Base-by-base conservation (phyloP, 2,888 invertebrate species). In the Lithosia quadra region DNA sequence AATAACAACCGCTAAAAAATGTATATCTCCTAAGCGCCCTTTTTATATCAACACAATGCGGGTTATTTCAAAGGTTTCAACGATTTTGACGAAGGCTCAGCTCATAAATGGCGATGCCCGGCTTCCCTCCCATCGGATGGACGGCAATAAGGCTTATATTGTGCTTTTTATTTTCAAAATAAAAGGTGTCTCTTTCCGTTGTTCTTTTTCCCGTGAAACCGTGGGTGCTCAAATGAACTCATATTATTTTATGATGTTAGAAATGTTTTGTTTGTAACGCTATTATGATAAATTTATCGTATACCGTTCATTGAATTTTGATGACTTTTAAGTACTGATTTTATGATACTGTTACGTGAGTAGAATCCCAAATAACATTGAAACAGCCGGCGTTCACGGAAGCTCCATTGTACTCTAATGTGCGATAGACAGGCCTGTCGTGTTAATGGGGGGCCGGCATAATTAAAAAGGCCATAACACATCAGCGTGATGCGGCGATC, bases 1-100 rank as follows among this genome's bases (percentile, higher is more conserved):
- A 43, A 53, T 24, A 43, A 77, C 39, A 53, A 68, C 15, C 68
- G 57, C 36, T 58, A 21, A 65, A 71, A 76, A 81, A 70, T 67
- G 59, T 70, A 66, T 71, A 68, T 71, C 71, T 34, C 60, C 56
- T 24, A 80, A 80, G 67, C 49, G 55, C 43, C 63, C 70, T 68
- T 77, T 82, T 80, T 74, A 74, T 72, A 64, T 21, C 68, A 53
- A 63, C 74, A 78, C 75, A 81, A 82, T 74, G 65, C 68, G 65
- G 49, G 33, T 63, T 64, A 63, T 73, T 76, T 73, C 67, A 81
- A 81, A 75, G 63, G 76, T 64, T 58, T 43, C 68, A 69, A 65
- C 58, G 63, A 65, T 73, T 78, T 76, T 73, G 74, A 74, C 74
- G 74, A 70, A 58, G 63, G 56, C 39, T 24, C 58, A 39, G 22